phyloP scores from a whole-genome alignment of 2,888 invertebrate genomes.

The Diaprepes abbreviatus region DNA sequence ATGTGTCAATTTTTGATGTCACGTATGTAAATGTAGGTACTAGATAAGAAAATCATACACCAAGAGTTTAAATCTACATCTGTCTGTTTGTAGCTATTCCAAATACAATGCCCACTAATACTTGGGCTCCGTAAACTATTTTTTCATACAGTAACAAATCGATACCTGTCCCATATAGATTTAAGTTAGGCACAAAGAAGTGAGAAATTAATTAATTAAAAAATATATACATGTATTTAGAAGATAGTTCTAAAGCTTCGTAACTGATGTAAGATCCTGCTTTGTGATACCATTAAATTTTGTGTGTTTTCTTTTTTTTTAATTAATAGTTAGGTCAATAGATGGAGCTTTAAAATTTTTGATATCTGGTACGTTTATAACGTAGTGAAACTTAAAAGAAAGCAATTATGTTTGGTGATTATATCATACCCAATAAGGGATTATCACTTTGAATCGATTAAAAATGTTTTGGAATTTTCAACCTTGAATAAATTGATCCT shows the following conservation, averaged over 20 bases:
- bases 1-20: conserved; percentile 3
- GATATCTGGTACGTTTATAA: too few relatives aligned
- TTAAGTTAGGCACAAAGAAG: background rate
- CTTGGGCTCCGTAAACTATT: background rate
- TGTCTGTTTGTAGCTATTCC: background rate
- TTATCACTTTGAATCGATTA: too few relatives aligned
- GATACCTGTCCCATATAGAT: conserved; percentile 1
- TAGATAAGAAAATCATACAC: background rate
- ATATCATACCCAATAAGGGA: too few relatives aligned
- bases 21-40: background rate
- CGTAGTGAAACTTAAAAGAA: too few relatives aligned
- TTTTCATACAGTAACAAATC: background rate
- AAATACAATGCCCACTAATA: background rate
- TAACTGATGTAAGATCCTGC: background rate
- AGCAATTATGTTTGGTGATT: too few relatives aligned
- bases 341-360: too few relatives aligned
- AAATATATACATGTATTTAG: too few relatives aligned
- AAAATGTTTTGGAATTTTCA: too few relatives aligned
- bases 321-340: too few relatives aligned
- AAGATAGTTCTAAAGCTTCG: background rate
- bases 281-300: too few relatives aligned
- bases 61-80: background rate
- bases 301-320: too few relatives aligned
- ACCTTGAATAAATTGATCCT: too few relatives aligned
- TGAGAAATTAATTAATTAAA: background rate